A percentile compares a stretch with the other conserved stretches of the same genome.
Conservation (phyloP, 2,113 vertebrate species). For the Platysteira castanea region DNA sequence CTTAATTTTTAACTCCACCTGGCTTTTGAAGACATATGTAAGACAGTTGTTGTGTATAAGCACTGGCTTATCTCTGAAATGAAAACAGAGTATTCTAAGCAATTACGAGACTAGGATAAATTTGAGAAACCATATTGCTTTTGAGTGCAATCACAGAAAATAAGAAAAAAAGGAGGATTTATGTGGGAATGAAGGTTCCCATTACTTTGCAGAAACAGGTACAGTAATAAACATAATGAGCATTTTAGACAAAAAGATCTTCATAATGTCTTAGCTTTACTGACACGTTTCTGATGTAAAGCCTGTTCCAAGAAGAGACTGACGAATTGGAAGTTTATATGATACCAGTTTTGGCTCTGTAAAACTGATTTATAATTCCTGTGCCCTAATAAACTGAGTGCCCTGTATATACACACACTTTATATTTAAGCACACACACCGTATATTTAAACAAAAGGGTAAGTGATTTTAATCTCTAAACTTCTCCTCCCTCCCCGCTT, state of each 20-base stretch:
- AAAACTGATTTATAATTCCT: slow-evolving; percentile 1
- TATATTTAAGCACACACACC: not conserved
- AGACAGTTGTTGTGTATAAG: not conserved
- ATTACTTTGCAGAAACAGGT: not conserved
- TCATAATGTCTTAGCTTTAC: not conserved
- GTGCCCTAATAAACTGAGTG: not conserved
- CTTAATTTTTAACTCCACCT: not conserved
- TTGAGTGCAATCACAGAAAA: not conserved
- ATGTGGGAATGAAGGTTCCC: not conserved
- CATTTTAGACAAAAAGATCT: not conserved
- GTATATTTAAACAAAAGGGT: not conserved
- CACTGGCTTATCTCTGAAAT: not conserved
- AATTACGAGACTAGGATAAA: not conserved
- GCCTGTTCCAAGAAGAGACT: not conserved
- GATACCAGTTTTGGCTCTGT: not conserved
- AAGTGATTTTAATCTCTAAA: slow-evolving; percentile 18
- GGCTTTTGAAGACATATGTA: slow-evolving; percentile 12
- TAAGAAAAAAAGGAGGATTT: not conserved
- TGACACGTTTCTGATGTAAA: not conserved
- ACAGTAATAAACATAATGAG: not conserved
- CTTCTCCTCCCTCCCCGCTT: not conserved
- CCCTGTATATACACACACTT: not conserved
- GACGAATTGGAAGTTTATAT: not conserved
- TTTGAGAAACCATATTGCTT: not conserved
- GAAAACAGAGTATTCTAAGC: not conserved